Conservation (phyloP, 1,140 invertebrate genomes). For the Hyposmocoma kahamanoa region DNA sequence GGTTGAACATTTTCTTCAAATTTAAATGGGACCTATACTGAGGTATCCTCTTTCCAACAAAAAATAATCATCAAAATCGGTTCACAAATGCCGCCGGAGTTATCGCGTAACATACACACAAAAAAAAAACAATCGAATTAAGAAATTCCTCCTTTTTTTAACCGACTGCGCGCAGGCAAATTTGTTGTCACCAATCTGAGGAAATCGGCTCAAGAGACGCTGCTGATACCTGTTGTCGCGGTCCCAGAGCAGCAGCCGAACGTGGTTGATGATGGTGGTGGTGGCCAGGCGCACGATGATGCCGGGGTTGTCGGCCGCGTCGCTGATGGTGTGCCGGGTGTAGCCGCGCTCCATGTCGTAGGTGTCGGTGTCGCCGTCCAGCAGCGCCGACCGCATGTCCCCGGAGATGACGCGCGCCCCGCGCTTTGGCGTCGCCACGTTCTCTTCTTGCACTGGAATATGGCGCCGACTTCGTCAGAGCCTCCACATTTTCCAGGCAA, state of each 20-base stretch:
- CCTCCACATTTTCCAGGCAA: too few species aligned
- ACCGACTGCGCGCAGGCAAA: background rate
- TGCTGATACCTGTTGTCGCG: constrained; percentile 82
- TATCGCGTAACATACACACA: too few species aligned
- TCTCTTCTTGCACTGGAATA: constrained; percentile 90
- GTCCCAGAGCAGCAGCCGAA: constrained; percentile 96
- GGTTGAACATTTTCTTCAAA: too few species aligned
- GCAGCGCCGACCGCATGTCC: constrained; percentile 88
- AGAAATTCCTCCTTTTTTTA: background rate
- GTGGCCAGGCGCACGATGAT: constrained; percentile 92
- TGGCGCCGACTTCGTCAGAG: too few species aligned
- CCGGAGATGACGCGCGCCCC: constrained; percentile 89
- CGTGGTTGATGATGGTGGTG: constrained; percentile 94
- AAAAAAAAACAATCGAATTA: too few species aligned
- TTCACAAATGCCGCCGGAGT: too few species aligned
- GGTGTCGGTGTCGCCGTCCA: constrained; percentile 90
- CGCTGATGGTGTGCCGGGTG: constrained; percentile 93
- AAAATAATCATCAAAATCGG: too few species aligned
- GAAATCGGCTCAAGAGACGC: background rate
- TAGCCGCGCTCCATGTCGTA: constrained; percentile 96
- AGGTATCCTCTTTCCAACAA: too few species aligned
- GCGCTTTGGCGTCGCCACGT: constrained; percentile 86
- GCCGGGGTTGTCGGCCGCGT: constrained; percentile 79
- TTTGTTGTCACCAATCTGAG: too few species aligned
- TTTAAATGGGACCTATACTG: too few species aligned